Evolutionary conservation across 2,888 invertebrate species (phyloP).

Genomic region (Diaprepes abbreviatus): DNA sequence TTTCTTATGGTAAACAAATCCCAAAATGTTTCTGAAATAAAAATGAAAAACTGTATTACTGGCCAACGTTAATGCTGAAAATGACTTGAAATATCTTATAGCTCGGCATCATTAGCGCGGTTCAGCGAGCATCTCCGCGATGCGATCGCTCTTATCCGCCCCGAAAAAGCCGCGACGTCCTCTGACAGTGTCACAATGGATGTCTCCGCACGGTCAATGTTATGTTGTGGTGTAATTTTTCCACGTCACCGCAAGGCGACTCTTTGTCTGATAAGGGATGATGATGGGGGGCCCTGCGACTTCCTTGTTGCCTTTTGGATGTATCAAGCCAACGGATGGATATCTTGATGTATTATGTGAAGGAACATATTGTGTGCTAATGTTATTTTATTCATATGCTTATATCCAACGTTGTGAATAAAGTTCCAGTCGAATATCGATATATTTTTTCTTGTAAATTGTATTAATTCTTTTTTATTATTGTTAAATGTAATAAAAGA

Average conservation of each 20-base stretch:
- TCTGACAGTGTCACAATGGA: constrained; percentile 61
- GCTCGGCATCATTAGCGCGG: constrained; percentile 43
- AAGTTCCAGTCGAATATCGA: neutral
- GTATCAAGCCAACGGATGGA: constrained; percentile 3
- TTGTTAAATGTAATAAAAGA: no score
- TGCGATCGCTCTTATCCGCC: constrained; percentile 42
- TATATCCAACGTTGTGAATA: neutral
- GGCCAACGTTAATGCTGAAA: neutral
- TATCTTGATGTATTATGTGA: constrained; percentile 35
- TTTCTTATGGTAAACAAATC: no score
- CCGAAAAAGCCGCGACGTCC: constrained; percentile 50
- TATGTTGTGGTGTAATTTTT: constrained; percentile 67
- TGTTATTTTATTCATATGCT: constrained; percentile 21
- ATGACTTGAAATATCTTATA: neutral
- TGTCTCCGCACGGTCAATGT: constrained; percentile 64
- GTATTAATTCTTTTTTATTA: no score
- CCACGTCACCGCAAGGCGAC: constrained; percentile 67
- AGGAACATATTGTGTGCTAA: constrained; percentile 26
- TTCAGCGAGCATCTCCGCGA: constrained; percentile 35
- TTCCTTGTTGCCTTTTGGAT: constrained; percentile 28
- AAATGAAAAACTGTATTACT: no score
- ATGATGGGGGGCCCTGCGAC: constrained; percentile 49
- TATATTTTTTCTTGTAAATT: neutral
- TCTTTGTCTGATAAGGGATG: constrained; percentile 64
- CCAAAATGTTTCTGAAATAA: no score